A percentile compares a stretch with the other conserved stretches of the same genome.
Conservation (phyloP, 1,140 invertebrate genomes). For the Aethina tumida region DNA sequence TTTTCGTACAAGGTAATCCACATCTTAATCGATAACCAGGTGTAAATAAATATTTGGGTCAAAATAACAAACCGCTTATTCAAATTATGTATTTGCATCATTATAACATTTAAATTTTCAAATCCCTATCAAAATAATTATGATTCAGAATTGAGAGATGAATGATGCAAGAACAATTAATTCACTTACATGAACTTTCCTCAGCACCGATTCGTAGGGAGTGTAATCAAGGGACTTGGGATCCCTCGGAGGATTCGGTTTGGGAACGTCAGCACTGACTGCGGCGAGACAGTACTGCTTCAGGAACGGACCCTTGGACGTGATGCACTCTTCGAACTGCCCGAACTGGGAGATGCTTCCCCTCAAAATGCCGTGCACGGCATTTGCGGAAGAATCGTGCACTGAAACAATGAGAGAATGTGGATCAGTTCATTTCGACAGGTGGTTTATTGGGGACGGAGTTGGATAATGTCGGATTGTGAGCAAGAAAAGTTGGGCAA, state of each 20-base stretch:
- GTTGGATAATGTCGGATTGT: no score
- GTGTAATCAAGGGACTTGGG: slow-evolving; percentile 30
- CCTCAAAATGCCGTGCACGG: slow-evolving; percentile 43
- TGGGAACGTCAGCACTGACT: slow-evolving; percentile 32
- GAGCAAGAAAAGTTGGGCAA: no score
- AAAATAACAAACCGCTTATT: no score
- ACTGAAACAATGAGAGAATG: slow-evolving; percentile 34
- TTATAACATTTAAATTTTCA: no score
- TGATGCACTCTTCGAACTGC: slow-evolving; percentile 50
- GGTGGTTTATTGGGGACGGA: no score
- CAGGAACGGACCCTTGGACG: slow-evolving; percentile 35
- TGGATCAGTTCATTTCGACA: no score
- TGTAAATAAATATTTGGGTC: no score
- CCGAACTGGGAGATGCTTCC: slow-evolving; percentile 47
- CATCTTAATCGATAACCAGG: no score
- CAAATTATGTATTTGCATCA: no score
- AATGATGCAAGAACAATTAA: slow-evolving; percentile 2
- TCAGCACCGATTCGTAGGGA: slow-evolving; percentile 38
- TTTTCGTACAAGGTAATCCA: no score
- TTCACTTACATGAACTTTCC: slow-evolving; percentile 43
- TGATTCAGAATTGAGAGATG: no score
- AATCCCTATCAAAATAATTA: no score
- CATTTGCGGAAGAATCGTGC: slow-evolving; percentile 46
- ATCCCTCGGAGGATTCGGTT: slow-evolving; percentile 31
- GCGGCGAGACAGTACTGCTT: slow-evolving; percentile 44